Evolutionary conservation across 2,888 invertebrate genomes (phyloP), one percentile per base, ranked within the genome.

Genomic region (Malthinus seriepunctatus): DNA sequence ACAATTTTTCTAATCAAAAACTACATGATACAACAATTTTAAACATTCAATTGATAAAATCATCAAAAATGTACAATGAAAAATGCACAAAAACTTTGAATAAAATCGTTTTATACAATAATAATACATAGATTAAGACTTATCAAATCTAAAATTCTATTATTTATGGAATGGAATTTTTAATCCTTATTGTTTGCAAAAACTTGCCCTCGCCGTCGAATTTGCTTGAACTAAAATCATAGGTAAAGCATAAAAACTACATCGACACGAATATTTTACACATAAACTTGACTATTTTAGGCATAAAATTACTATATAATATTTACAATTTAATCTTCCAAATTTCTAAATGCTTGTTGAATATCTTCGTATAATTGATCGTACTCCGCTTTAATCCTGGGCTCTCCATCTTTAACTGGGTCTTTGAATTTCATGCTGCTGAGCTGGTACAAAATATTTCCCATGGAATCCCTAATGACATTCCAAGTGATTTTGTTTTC

Each of bases 401-500:
- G 88, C 79, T 99, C 98, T 54, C 98, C 98, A 71, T 99, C 98
- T 80, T 95, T 96, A 23, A 95, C 93, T 44, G 99, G 98, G 81
- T 99, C 97, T 88, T 97, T 97, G 86, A 99, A 99, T 82, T 99
- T 99, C 98, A 99, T 99, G 77, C 94, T 94, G 75, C 94, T 95
- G 68, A 99, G 86, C 79, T 97, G 95, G 83, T 99, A 97, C 71
- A 99, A 87, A 72, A 95, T 91, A 78, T 91, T 92, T 75, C 91
- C 91, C 95, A 99, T 95, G 73, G 95, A 91, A 77, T 99, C 99
- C 66, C 95, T 88, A 80, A 99, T 99, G 52, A 93, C 91, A 74
- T 90, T 90, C 97, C 98, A 99, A 62, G 99, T 99, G 76, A 95
- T 91, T 84, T 98, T 98, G 84, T 97, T 97, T 80, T 99, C 99